A percentile compares a stretch with the other conserved stretches of the same genome.
Evolutionary conservation across 2,113 vertebrate genomes (phyloP).

Genomic region (Podilymbus podiceps): DNA sequence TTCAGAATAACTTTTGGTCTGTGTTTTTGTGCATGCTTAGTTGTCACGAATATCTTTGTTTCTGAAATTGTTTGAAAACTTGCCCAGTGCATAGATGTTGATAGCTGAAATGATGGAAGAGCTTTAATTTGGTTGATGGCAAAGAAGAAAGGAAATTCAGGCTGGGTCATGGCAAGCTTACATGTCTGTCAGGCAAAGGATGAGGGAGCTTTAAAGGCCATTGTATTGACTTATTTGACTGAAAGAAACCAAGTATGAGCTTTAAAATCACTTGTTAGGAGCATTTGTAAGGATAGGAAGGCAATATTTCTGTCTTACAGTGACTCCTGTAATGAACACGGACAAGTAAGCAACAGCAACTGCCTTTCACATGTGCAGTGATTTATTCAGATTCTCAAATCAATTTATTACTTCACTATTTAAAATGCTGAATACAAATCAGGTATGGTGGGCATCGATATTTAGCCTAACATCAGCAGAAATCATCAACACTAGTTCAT

Average conservation of each 20-base stretch:
- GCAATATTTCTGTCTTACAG: not conserved
- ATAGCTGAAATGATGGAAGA: not conserved
- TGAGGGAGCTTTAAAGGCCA: not conserved
- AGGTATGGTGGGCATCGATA: not conserved
- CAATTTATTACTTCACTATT: not conserved
- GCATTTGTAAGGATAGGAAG: not conserved
- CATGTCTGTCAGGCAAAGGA: not conserved
- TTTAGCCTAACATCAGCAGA: not conserved
- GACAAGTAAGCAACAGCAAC: not conserved
- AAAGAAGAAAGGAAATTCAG: not conserved
- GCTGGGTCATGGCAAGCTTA: not conserved
- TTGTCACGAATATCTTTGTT: not conserved
- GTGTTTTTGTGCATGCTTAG: not conserved
- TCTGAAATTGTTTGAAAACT: not conserved
- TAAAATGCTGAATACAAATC: not conserved
- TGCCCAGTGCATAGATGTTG: not conserved
- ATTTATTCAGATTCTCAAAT: not conserved
- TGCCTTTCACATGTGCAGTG: rapidly evolving
- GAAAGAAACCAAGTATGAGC: not conserved
- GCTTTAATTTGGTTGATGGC: not conserved
- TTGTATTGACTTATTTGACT: not conserved
- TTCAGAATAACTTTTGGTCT: not conserved
- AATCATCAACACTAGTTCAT: rapidly evolving
- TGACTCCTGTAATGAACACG: not conserved
- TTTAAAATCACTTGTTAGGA: not conserved